A percentile compares a stretch with the other conserved stretches of the same genome.
Evolutionary conservation across 2,797 vertebrate species (phyloP).

Genomic region (Dallia pectoralis): DNA sequence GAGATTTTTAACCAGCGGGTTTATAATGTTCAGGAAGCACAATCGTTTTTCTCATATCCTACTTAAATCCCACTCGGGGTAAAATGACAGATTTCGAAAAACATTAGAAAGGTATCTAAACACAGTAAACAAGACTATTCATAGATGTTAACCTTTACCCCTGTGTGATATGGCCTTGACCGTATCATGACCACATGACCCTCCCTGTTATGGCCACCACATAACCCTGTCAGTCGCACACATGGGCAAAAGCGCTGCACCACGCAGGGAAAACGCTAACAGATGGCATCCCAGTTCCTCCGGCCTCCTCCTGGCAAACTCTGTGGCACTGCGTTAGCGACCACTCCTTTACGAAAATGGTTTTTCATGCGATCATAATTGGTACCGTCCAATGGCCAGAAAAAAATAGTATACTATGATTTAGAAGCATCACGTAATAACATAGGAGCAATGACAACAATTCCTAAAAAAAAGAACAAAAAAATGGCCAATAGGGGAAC

Average conservation of each 20-base stretch:
- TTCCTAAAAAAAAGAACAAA: conserved; percentile 26
- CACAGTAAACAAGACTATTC: too few species aligned
- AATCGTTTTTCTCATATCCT: too few species aligned
- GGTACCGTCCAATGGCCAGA: conserved; percentile 29
- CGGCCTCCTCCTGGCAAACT: conserved; percentile 54
- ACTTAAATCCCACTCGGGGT: too few species aligned
- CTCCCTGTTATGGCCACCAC: conserved; percentile 61
- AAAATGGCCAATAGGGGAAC: neutral
- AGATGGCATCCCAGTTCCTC: conserved; percentile 72
- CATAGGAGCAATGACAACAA: conserved; percentile 2
- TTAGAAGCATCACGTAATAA: conserved; percentile 20
- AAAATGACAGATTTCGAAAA: too few species aligned
- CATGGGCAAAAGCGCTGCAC: conserved; percentile 72
- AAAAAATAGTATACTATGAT: conserved; percentile 20
- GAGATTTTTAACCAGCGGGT: too few species aligned
- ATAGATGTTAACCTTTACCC: too few species aligned
- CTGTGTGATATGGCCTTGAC: neutral
- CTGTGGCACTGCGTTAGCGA: conserved; percentile 68
- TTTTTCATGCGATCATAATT: conserved; percentile 58
- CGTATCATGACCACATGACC: neutral
- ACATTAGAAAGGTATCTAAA: too few species aligned
- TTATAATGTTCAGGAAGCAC: too few species aligned
- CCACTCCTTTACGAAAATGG: conserved; percentile 56
- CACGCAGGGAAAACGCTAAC: conserved; percentile 74
- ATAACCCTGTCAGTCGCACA: conserved; percentile 64